Base-by-base conservation (phyloP, 64 coral and sea anemone genomes). In the Stichodactyla mertensii region DNA sequence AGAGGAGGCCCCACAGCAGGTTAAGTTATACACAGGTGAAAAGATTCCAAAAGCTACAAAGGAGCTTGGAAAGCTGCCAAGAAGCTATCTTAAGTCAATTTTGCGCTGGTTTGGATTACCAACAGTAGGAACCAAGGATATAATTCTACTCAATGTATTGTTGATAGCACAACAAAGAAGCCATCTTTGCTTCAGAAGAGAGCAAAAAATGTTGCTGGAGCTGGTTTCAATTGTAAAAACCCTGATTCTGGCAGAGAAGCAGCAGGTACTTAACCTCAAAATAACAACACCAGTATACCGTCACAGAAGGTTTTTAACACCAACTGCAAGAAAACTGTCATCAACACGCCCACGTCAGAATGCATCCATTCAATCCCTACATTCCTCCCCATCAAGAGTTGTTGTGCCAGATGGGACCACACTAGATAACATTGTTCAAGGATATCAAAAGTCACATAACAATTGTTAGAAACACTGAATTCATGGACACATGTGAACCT, bases 121-220 rank as follows among this genome's bases (percentile, higher is more conserved):
- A 14, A 57, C 84, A 82, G 61, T 52, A 16, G 84, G 89, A 15
- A 62, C 26, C 3, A 86, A 91, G 27, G 84, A 91, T 61, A 86
- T 80, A 7, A 54, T 91, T 51, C 23, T 87, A 20, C 58, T 91
- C 52, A 78, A 27, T 26, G 89, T 86, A 18, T 23, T 51, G 10
- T 64, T 91, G 6, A 91, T 91, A 64, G 77, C 83, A 31, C 86
- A 91, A 57, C 81, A 86, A 9, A 62, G 89, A 91, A 78, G 24
- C 36, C 26, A 80, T 66, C 52, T 91, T 12, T 87, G 84, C 71
- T 86, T 86, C 61, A 80, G 61, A 58, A 89, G 88, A 67, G 88
- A 89, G 53, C 9, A 51, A 26, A 91, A 91, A 61, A 90, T 86
- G 89, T 84, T 90, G 9, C 52, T 90, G 7, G 89, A 90, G 16